Base-by-base conservation (phyloP, 2,888 invertebrate species). In the Sarcophaga carnaria region DNA sequence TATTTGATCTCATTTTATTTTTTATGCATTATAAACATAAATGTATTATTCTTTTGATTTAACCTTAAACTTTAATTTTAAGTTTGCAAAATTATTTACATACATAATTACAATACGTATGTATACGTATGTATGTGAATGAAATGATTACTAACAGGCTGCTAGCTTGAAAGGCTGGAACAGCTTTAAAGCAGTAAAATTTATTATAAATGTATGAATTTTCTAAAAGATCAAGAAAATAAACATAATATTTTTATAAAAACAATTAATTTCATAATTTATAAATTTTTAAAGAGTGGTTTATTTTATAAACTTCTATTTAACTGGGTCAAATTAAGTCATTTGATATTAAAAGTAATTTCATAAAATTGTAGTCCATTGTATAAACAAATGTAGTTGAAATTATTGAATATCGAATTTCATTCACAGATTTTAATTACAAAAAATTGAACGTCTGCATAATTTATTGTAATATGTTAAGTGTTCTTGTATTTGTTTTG, bases 21-120 rank as follows among this genome's bases (percentile, higher is more conserved):
- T 37, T 37, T 37, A 59, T 60, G 12, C 17, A 20, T 59, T 59
- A 27, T 3, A 71, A 59, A 62, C 11, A 62, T 47, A 20, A 17
- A 60, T 69, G 45, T 62, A 62, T 62, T 75, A 49, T 12, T 70
- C 37, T 27, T 10, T 4, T 70, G 11, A 77, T 27, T 59, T 83
- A 78, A 86, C 80, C 80, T 86, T 86, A 83, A 83, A 80, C 80
- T 86, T 83, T 80, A 80, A 84, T 74, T 76, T 71, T 80, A 45
- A 22, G 12, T 37, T 49, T 2, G 8, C 10, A 8, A 37, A 10
- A 37, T 37, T 37, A 37, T 37, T 37, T 37, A 37, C 37, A 37
- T 37, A 37, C 37, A 37, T 37, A 37, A 10, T 37, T 37, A 37
- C 37, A 75, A 20, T 14, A 10, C 25, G 20, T 27, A 27, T 1